Evolutionary conservation across 1,140 invertebrate species (phyloP).

Genomic region (Ctenoplectra terminalis): DNA sequence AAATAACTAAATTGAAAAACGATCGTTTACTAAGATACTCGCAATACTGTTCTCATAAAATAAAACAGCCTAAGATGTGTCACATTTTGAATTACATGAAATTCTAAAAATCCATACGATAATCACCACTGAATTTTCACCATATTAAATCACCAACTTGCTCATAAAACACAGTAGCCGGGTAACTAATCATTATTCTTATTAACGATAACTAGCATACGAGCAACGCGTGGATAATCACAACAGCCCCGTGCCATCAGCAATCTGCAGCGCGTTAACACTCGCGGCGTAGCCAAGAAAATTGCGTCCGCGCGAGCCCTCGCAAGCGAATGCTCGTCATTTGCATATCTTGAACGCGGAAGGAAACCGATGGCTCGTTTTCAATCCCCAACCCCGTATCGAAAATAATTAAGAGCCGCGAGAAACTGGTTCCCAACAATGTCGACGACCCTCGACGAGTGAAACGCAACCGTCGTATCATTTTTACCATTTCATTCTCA

Average conservation of each 20-base stretch:
- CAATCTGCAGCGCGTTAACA: neutral
- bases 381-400: neutral
- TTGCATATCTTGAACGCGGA: conserved; percentile 48
- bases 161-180: neutral
- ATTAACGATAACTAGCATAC: neutral
- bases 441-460: neutral
- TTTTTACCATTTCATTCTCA: neutral
- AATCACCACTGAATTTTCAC: neutral
- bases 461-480: neutral
- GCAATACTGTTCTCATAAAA: too few species aligned
- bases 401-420: neutral
- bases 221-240: neutral
- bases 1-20: too few species aligned
- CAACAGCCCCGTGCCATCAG: neutral
- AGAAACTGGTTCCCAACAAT: neutral
- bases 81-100: too few species aligned
- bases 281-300: neutral
- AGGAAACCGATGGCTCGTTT: neutral
- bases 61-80: too few species aligned
- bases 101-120: neutral
- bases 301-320: neutral
- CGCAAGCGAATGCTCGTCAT: too few species aligned
- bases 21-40: too few species aligned
- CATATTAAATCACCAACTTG: neutral
- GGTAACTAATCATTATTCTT: neutral